Percentiles rank a stretch among this genome's conserved stretches.
Evolutionary conservation across 2,113 vertebrate species (phyloP).

Genomic region (Tetrax tetrax): DNA sequence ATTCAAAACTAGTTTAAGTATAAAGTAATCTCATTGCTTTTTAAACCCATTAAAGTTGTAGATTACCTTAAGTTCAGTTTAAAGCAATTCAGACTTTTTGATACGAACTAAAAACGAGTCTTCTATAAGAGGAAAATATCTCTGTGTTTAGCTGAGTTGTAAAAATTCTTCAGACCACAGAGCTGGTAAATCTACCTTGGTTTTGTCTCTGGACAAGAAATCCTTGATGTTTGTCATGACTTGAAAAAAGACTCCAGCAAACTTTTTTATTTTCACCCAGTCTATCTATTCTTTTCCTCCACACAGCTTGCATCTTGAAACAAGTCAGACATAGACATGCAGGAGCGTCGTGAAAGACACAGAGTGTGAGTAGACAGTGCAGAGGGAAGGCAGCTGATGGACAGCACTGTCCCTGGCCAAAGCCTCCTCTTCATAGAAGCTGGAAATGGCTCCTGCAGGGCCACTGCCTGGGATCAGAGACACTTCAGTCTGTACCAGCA

Average conservation of each 20-base stretch:
- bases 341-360: fast-evolving
- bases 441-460: neutral
- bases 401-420: neutral
- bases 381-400: neutral
- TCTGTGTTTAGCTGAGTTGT: neutral
- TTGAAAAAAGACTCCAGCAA: neutral
- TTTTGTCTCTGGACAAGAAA: neutral
- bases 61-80: neutral
- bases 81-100: neutral
- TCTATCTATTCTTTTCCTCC: neutral
- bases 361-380: fast-evolving
- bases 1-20: neutral
- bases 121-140: neutral
- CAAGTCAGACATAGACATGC: fast-evolving
- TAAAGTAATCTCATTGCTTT: neutral
- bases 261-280: neutral
- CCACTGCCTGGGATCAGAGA: neutral
- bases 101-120: neutral
- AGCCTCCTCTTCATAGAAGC: neutral
- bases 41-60: neutral
- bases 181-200: neutral
- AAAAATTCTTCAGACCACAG: neutral
- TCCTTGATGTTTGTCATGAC: neutral
- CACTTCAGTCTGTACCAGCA: neutral
- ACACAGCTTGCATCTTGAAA: neutral